Conservation (phyloP, 2,888 invertebrate species). For the Acheta domesticus region DNA sequence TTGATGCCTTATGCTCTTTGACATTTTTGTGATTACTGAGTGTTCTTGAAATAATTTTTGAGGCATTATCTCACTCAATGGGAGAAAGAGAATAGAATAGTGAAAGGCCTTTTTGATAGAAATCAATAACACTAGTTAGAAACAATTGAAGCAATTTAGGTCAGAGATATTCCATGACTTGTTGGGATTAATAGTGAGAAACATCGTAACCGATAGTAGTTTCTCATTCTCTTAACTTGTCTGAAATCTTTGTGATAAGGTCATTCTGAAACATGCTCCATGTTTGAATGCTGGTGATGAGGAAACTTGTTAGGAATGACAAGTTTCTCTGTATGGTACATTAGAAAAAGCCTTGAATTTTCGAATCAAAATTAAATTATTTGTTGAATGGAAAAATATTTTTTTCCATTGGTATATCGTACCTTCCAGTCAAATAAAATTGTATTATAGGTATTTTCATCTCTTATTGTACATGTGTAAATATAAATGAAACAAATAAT, state of each 20-base stretch:
- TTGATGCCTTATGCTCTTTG: too few species aligned
- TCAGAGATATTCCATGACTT: too few species aligned
- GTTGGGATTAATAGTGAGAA: too few species aligned
- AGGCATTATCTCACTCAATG: too few species aligned
- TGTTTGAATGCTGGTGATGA: background rate
- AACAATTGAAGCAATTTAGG: too few species aligned
- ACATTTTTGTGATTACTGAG: too few species aligned
- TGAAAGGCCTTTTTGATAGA: too few species aligned
- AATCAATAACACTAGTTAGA: too few species aligned
- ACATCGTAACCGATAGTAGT: too few species aligned
- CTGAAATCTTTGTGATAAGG: background rate
- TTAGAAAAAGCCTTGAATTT: background rate
- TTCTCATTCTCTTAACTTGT: background rate
- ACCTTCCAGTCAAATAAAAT: background rate
- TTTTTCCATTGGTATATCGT: conserved; percentile 4
- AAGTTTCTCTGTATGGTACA: background rate
- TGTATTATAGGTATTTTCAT: conserved; percentile 11
- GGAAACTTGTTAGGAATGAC: background rate
- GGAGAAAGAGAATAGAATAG: too few species aligned
- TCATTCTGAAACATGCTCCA: background rate
- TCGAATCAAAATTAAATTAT: background rate
- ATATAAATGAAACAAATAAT: conserved; percentile 18
- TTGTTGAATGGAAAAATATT: background rate
- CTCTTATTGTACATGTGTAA: conserved; percentile 18
- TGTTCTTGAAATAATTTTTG: too few species aligned